Conservation (phyloP, 2,113 vertebrate species). For the Vombatus ursinus region DNA sequence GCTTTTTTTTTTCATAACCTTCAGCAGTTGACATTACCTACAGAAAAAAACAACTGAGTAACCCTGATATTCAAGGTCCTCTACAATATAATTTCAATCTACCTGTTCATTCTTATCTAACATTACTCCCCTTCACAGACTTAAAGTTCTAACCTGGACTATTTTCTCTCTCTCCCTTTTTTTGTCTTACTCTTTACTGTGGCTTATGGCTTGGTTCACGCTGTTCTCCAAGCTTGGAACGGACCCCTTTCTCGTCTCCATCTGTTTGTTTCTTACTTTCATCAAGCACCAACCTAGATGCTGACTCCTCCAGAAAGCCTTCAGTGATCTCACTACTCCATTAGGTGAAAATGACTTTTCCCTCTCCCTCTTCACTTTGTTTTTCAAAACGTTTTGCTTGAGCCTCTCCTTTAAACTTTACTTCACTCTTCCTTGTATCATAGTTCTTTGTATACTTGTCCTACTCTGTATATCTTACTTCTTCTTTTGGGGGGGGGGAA, state of each 20-base stretch:
- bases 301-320: neutral
- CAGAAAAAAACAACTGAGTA: neutral
- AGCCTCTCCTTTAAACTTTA: neutral
- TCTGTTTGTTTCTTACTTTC: neutral
- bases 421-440: neutral
- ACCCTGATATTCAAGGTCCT: neutral
- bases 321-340: neutral
- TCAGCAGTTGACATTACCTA: neutral
- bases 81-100: neutral
- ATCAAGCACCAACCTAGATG: neutral
- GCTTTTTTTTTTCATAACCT: neutral
- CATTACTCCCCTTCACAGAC: neutral
- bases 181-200: neutral
- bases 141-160: neutral
- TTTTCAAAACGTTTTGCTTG: neutral
- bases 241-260: neutral
- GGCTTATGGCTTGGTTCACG: neutral
- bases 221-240: neutral
- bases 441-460: neutral
- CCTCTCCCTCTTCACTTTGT: neutral
- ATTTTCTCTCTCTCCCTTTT: neutral
- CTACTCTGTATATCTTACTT: neutral
- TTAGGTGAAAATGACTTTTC: neutral
- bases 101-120: neutral
- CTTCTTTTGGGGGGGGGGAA: too few relatives aligned